Evolutionary conservation across 1,140 invertebrate genomes (phyloP), one percentile per base, ranked within the genome.

Genomic region (Monochamus saltuarius): DNA sequence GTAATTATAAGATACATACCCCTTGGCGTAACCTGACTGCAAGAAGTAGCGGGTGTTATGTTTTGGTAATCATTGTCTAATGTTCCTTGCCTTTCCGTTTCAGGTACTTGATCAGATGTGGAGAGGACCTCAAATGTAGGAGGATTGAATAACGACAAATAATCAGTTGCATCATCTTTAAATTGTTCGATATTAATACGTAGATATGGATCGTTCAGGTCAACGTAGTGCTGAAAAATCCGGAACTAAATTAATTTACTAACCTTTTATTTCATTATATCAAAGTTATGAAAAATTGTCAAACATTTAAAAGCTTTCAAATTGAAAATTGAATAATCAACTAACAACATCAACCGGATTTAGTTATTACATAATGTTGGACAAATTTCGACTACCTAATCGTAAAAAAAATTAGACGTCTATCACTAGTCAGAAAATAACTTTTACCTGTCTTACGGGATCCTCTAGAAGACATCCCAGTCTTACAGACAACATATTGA

Each of bases 401-500:
- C n/a, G n/a, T n/a, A n/a, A n/a, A n/a, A n/a, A n/a, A n/a, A n/a
- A n/a, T n/a, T n/a, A n/a, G n/a, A n/a, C n/a, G n/a, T n/a, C n/a
- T n/a, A n/a, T n/a, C 43, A 55, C 11, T 4, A 36, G 22, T 17
- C 1, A 52, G 38, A 9, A 17, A 16, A 47, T 43, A 11, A 36
- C 55, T 75, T 78, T 82, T 78, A 95, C 92, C 79, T 87, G 85
- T 80, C 85, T 86, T 0, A 92, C 87, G 72, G 87, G 89, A 56
- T 92, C 88, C 70, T 94, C 89, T 17, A 97, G 79, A 70, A 94
- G 84, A 22, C 82, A 79, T 19, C 91, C 93, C 39, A 97, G 84
- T 9, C 79, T 81, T 39, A 89, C 83, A 16, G 88, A 86, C 37
- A 96, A 78, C 61, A 87, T 83, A 4, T 83, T 80, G 71, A 97